These are phyloP conservation scores for Paedocypris micromegethes DNA, from an alignment of 2,797 vertebrate species.

Conservation along the genomic window DNA sequence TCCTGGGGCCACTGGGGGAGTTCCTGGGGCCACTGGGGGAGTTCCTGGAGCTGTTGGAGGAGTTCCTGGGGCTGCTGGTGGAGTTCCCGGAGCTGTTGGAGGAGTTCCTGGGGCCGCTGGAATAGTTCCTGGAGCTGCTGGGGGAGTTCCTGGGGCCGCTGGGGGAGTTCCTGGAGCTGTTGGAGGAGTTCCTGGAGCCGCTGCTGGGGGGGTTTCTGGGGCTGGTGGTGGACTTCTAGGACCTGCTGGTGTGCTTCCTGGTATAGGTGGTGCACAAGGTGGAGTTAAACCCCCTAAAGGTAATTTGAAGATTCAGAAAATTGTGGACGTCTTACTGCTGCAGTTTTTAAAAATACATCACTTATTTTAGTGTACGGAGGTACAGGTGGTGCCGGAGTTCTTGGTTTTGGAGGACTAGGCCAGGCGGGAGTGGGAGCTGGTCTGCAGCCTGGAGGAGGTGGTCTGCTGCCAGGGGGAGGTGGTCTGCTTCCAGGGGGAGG, in stretches of 20 bases:
- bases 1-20: conserved; percentile 8
- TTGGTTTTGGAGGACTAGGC: conserved; percentile 32
- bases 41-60: conserved; percentile 20
- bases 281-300: conserved; percentile 47
- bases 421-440: conserved; percentile 39
- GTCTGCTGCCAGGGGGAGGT: conserved; percentile 33
- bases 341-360: neutral
- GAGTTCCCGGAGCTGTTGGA: conserved; percentile 3
- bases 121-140: conserved; percentile 16
- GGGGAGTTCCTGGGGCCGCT: conserved; percentile 29
- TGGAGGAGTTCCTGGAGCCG: conserved; percentile 42
- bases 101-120: conserved; percentile 24
- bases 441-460: conserved; percentile 9
- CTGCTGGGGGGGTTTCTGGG: conserved; percentile 38
- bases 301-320: conserved; percentile 7
- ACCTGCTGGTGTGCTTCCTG: neutral
- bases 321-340: neutral
- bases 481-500: conserved; percentile 40
- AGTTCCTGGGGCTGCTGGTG: neutral
- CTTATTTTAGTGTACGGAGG: conserved; percentile 27
- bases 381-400: conserved; percentile 29
- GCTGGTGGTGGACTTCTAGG: neutral
- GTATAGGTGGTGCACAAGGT: conserved; percentile 7
- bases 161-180: conserved; percentile 27
- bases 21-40: conserved; percentile 8